Percentiles rank a stretch among this genome's conserved stretches.
phyloP scores from a whole-genome alignment of 2,113 vertebrate species.

The Propithecus coquereli region DNA sequence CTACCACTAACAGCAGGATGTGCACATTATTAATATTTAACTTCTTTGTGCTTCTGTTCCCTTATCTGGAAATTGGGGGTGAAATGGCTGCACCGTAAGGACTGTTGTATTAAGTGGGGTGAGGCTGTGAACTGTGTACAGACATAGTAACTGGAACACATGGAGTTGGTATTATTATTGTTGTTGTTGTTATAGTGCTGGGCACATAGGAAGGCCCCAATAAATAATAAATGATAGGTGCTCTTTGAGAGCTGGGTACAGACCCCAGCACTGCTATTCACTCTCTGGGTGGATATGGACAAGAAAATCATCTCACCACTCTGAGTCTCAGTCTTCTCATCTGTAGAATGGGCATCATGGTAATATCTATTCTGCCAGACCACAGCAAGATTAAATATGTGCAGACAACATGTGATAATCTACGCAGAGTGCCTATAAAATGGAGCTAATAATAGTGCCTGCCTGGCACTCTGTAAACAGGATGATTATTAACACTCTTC shows the following conservation, averaged over 20 bases:
- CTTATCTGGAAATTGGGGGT: neutral
- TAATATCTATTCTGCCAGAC: neutral
- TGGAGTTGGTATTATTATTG: rapidly evolving
- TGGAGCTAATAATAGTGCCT: neutral
- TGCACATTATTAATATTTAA: neutral
- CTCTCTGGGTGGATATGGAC: neutral
- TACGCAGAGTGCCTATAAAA: neutral
- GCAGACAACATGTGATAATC: neutral
- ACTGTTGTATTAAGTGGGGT: rapidly evolving
- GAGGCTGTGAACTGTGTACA: rapidly evolving
- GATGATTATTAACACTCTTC: neutral
- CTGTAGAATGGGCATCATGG: too few relatives aligned
- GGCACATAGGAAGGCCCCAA: rapidly evolving
- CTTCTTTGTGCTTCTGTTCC: neutral
- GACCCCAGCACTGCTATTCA: neutral
- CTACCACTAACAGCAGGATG: neutral
- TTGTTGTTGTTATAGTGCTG: too few relatives aligned
- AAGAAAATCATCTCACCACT: neutral
- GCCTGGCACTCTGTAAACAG: neutral
- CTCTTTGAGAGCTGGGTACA: neutral
- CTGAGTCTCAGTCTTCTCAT: neutral
- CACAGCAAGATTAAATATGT: neutral
- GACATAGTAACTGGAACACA: rapidly evolving
- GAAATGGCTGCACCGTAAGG: neutral
- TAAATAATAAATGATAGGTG: neutral